Evolutionary conservation across 1,140 invertebrate genomes (phyloP), one percentile per base, ranked within the genome.

Genomic region (Agrilus planipennis): DNA sequence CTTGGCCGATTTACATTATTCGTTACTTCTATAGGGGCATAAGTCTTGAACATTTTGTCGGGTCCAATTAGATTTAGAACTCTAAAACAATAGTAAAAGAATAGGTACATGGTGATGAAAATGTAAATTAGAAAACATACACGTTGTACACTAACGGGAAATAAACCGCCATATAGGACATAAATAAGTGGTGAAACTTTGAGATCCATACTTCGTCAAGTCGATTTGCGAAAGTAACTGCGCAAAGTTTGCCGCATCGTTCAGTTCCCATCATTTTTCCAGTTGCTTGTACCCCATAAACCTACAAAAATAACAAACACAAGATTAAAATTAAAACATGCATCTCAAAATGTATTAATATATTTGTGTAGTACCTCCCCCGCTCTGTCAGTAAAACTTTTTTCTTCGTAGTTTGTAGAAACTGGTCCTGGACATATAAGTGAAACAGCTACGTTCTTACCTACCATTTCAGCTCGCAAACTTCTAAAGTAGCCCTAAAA

Each of bases 221-320:
- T 60, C 77, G 72, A 59, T 89, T 89, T n/a, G 79, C 82, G 23
- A 89, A 70, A 11, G 83, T 79, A 14, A 85, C 61, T 0, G 76
- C 76, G 61, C 75, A 79, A 3, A 90, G 61, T 47, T 75, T 56
- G 1, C 74, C 83, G 64, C 86, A 90, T 18, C 86, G 68, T 50
- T 78, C 70, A 1, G 73, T 68, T 2, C 71, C 73, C 69, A 90
- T 71, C 53, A 81, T 68, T 16, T 61, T 70, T 47, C 77, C 71
- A 15, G 63, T 67, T 2, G 64, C 42, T 39, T 69, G 64, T 17
- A 61, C 48, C 4, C 69, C 70, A 46, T 73, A 77, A 63, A 70
- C 72, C 72, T 79, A 39, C 25, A 58, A 51, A 50, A 34, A 40
- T 35, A 34, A 27, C 7, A 7, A 27, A 27, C 7, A 7, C 23